phyloP scores from a whole-genome alignment of 2,113 vertebrate species.

The Lepus americanus region DNA sequence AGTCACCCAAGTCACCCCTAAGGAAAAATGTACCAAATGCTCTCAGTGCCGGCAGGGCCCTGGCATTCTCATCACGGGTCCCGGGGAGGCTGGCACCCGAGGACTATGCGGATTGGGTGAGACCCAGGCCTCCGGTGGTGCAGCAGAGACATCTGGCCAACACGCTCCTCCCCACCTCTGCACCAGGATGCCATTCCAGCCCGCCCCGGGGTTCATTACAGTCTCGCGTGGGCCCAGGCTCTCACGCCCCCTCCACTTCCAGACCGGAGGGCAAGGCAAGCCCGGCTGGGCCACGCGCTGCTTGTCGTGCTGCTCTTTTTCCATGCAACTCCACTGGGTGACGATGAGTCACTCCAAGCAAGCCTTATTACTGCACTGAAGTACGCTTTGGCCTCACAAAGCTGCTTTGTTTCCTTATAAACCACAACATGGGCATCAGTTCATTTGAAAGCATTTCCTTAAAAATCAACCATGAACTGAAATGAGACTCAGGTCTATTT shows the following conservation, averaged over 20 bases:
- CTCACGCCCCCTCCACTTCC: not conserved
- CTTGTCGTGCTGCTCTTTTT: slow-evolving; percentile 20
- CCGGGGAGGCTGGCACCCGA: not conserved
- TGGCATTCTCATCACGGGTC: slow-evolving; percentile 33
- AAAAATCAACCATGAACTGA: slow-evolving; percentile 5
- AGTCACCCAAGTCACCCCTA: not conserved
- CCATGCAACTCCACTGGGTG: slow-evolving; percentile 28
- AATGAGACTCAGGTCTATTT: slow-evolving; percentile 59
- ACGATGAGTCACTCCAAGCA: slow-evolving; percentile 60
- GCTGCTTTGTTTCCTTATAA: slow-evolving; percentile 54
- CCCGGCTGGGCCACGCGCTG: not conserved
- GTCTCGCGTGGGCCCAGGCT: not conserved
- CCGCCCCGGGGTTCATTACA: not conserved
- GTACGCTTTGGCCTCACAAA: slow-evolving; percentile 39
- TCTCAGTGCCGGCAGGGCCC: slow-evolving; percentile 46
- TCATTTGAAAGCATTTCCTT: slow-evolving; percentile 52
- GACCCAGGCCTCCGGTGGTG: not conserved
- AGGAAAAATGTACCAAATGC: not conserved
- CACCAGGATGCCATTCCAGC: not conserved
- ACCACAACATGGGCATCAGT: not conserved
- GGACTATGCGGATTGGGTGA: slow-evolving; percentile 51
- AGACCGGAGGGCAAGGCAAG: not conserved
- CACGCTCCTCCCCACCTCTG: not conserved
- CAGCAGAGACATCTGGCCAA: slow-evolving; percentile 54
- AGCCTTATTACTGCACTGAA: slow-evolving; percentile 26